These are phyloP conservation scores for Spheniscus humboldti DNA, from an alignment of 2,797 vertebrate species.

Conservation along the genomic window DNA sequence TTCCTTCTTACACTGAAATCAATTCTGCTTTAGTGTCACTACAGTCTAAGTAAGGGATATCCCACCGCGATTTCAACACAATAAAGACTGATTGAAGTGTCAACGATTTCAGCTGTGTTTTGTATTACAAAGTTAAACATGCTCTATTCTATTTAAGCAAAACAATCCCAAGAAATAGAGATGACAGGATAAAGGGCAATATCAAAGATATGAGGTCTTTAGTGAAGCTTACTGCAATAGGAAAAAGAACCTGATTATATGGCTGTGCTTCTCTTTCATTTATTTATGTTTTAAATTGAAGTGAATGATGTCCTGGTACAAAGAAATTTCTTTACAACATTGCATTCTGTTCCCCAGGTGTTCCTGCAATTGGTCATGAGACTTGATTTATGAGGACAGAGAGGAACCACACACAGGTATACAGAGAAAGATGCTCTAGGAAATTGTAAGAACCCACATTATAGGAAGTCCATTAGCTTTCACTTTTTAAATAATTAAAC, in stretches of 20 bases:
- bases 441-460: background rate
- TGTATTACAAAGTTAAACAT: slow-evolving; percentile 58
- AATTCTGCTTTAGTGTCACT: slow-evolving; percentile 57
- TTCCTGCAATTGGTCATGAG: background rate
- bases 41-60: slow-evolving; percentile 43
- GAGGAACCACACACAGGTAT: background rate
- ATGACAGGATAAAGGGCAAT: background rate
- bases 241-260: background rate
- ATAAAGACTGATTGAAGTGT: slow-evolving; percentile 71
- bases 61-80: slow-evolving; percentile 52
- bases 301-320: background rate
- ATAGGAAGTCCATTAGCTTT: slow-evolving; percentile 34
- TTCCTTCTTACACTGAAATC: slow-evolving; percentile 53
- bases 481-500: background rate
- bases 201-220: background rate
- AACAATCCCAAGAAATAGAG: slow-evolving; percentile 36
- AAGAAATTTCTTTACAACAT: background rate
- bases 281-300: background rate
- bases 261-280: background rate
- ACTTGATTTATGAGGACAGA: background rate
- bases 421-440: background rate
- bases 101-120: slow-evolving; percentile 65
- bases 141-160: slow-evolving; percentile 51
- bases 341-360: background rate
- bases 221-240: background rate